These are phyloP conservation scores for Argyra leucocephala DNA, from an alignment of 2,888 invertebrate genomes.

Conservation along the genomic window DNA sequence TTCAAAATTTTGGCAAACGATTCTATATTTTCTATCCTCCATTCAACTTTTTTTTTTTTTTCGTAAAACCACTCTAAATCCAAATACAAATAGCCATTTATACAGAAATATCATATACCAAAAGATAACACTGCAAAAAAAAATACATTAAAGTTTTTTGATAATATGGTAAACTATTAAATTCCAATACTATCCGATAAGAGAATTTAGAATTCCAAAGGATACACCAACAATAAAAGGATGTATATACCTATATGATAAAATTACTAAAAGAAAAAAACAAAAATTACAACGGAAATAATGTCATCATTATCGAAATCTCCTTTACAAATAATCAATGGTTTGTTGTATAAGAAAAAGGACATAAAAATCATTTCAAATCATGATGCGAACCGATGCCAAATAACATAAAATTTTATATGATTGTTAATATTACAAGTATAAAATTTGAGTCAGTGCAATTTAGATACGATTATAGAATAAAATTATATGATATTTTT, in stretches of 20 bases:
- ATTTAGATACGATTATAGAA: too few relatives aligned
- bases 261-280: not conserved
- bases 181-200: not conserved
- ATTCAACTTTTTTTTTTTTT: not conserved
- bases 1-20: not conserved
- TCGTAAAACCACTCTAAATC: not conserved
- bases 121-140: too few relatives aligned
- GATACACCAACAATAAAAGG: not conserved
- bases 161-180: slow-evolving; percentile 5
- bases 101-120: not conserved
- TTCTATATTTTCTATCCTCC: not conserved
- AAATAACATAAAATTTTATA: too few relatives aligned
- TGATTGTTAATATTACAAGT: too few relatives aligned
- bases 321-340: too few relatives aligned
- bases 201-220: not conserved
- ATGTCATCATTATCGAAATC: not conserved
- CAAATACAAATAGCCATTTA: not conserved
- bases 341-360: too few relatives aligned
- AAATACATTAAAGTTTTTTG: too few relatives aligned
- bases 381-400: too few relatives aligned
- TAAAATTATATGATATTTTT: too few relatives aligned
- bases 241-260: not conserved
- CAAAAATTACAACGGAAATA: not conserved
- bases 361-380: too few relatives aligned
- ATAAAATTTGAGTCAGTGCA: too few relatives aligned